phyloP scores from a whole-genome alignment of 2,888 invertebrate species.

The Lampropteryx suffumata region DNA sequence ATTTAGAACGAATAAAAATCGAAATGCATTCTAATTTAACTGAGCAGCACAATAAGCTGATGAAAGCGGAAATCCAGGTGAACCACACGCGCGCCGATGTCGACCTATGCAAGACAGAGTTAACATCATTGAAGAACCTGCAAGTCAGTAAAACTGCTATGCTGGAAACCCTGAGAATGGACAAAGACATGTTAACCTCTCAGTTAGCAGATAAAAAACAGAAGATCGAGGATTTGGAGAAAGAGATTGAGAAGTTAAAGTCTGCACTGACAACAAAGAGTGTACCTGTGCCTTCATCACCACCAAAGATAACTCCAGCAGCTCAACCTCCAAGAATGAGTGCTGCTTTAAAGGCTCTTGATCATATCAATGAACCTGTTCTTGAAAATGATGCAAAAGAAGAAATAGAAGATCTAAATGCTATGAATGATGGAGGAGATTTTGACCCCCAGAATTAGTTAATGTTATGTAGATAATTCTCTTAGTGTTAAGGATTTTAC shows the following conservation, averaged over 20 bases:
- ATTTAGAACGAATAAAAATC: conserved; percentile 60
- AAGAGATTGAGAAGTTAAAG: conserved; percentile 64
- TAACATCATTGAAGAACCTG: conserved; percentile 74
- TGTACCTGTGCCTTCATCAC: conserved; percentile 51
- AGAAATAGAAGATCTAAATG: conserved; percentile 74
- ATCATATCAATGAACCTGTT: conserved; percentile 65
- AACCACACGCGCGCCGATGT: conserved; percentile 68
- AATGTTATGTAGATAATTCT: not conserved
- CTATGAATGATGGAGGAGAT: conserved; percentile 64
- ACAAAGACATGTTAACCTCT: conserved; percentile 67
- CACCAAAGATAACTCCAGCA: conserved; percentile 67
- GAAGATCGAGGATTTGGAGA: conserved; percentile 68
- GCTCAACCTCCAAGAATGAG: conserved; percentile 68
- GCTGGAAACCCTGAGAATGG: conserved; percentile 70
- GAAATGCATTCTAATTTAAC: conserved; percentile 57
- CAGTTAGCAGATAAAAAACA: conserved; percentile 67
- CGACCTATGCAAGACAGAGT: conserved; percentile 71
- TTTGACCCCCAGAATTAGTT: conserved; percentile 56
- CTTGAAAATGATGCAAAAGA: conserved; percentile 77
- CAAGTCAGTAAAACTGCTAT: conserved; percentile 72
- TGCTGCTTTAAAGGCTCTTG: conserved; percentile 59
- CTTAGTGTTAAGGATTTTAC: conserved; percentile 10
- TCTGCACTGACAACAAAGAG: conserved; percentile 64
- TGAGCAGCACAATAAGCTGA: conserved; percentile 54
- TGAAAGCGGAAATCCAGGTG: conserved; percentile 62